Evolutionary conservation across 2,113 vertebrate species (phyloP).

Genomic region (Myrmophylax atrothorax): DNA sequence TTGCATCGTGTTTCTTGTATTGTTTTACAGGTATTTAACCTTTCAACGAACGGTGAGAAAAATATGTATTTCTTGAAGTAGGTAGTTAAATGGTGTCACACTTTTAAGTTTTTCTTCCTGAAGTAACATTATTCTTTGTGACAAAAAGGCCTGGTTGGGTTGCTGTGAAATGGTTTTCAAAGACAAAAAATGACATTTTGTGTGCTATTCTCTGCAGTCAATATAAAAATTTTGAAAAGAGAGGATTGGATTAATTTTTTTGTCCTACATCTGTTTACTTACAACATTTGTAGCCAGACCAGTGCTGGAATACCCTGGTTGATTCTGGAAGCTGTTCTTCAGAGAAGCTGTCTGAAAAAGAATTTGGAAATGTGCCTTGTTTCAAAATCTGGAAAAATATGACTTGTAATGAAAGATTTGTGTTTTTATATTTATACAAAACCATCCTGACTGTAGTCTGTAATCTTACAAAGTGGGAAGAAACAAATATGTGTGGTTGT

Average conservation of each 20-base stretch:
- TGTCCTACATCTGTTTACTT: not conserved
- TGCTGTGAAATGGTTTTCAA: not conserved
- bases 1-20: not conserved
- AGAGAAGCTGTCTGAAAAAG: not conserved
- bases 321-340: not conserved
- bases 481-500: not conserved
- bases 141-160: not conserved
- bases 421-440: conserved; percentile 22
- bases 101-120: not conserved
- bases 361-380: not conserved
- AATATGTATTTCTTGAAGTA: not conserved
- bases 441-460: not conserved
- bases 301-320: not conserved
- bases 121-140: not conserved
- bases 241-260: not conserved
- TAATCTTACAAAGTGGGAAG: conserved; percentile 10
- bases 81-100: not conserved
- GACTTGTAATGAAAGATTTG: not conserved
- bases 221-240: not conserved
- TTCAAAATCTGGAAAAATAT: conserved; percentile 26
- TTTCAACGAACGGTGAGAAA: not conserved
- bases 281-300: not conserved
- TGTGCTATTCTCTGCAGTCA: not conserved
- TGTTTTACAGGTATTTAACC: not conserved
- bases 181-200: not conserved